Evolutionary conservation across 1,140 invertebrate species (phyloP), one percentile per base, ranked within the genome.

Genomic region (Drosophila sucinea): DNA sequence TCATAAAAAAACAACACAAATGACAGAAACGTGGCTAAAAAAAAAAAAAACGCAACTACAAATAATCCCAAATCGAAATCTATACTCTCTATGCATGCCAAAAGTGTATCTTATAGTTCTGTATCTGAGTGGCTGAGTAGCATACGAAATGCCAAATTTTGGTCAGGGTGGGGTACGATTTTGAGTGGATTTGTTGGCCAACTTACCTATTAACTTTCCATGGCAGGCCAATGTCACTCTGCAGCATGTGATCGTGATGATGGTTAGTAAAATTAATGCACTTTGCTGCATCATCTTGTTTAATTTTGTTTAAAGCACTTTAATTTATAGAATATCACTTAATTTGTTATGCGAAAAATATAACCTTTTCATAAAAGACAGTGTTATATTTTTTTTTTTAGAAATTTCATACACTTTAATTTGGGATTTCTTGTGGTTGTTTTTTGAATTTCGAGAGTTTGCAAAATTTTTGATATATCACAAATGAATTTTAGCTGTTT

Each of bases 201-300:
- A 86, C 90, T 81, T 78, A 91, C 90, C 90, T 73, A 90, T 84
- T 72, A 91, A 76, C 78, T 89, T 91, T 73, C 90, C 90, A 76
- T 89, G 85, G 74, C 90, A 91, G 72, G 90, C 90, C 27, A 81
- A 70, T 41, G 81, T 79, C 66, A 76, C 71, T 76, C 84, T 80
- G 35, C 79, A 83, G 74, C 68, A 89, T 54, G 76, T 63, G 62
- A 83, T 74, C 61, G 81, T 70, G 72, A 90, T 57, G 10, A 90
- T 61, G 44, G 79, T 77, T 58, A 89, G 61, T 57, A 82, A 57
- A 55, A 87, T 40, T 61, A 89, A 40, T 47, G 71, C 81, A 80
- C 67, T 66, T 63, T 72, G 85, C 85, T 89, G 85, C 81, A 90
- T 79, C 82, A 69, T 85, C 61, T 76, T 86, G 66, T 35, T 54